Conservation (phyloP, 1,140 invertebrate genomes). For the Brevipalpus yothersi region DNA sequence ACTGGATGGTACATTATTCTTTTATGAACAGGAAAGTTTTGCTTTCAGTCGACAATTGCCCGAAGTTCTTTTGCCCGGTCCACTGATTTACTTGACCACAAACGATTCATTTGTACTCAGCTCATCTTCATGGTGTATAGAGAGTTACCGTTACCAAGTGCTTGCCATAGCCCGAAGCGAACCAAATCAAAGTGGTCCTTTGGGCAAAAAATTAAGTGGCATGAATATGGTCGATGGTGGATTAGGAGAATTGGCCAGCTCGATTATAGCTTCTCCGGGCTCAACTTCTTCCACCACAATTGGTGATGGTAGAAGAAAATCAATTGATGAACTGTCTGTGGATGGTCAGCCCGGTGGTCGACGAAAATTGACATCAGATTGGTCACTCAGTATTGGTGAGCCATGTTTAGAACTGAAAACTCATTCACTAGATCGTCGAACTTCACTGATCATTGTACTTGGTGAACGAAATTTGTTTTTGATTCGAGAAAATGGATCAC, state of each 20-base stretch:
- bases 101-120: conserved; percentile 53
- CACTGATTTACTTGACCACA: conserved; percentile 42
- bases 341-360: neutral
- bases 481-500: conserved; percentile 11
- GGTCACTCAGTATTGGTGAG: conserved; percentile 52
- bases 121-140: conserved; percentile 41
- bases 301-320: neutral
- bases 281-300: neutral
- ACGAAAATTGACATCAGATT: conserved; percentile 26
- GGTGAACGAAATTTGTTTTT: conserved; percentile 11
- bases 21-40: conserved; percentile 68
- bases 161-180: conserved; percentile 22
- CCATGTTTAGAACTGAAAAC: conserved; percentile 34
- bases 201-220: neutral
- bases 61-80: conserved; percentile 46
- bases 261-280: neutral
- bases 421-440: conserved; percentile 16
- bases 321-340: too few species aligned
- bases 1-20: conserved; percentile 49
- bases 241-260: too few species aligned
- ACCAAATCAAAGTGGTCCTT: conserved; percentile 4
- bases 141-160: conserved; percentile 45
- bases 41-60: conserved; percentile 45
- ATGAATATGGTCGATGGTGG: too few species aligned
- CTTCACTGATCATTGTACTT: conserved; percentile 1